These are phyloP conservation scores for Anoplolepis gracilipes DNA, from an alignment of 1,140 invertebrate species.

Conservation along the genomic window DNA sequence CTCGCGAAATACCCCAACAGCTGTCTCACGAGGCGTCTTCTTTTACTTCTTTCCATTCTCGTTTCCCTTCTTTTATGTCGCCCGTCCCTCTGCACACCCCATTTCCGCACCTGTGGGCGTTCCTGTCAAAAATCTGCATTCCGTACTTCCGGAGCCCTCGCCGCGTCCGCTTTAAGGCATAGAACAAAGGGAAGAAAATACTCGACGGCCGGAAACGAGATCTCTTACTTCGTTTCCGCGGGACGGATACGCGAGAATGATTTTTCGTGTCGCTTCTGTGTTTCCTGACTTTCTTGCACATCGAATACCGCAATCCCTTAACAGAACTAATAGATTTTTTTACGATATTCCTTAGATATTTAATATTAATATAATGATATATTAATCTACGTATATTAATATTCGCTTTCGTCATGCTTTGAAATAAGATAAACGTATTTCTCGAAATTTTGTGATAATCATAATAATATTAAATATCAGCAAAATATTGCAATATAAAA, in stretches of 20 bases:
- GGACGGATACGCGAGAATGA: slow-evolving; percentile 14
- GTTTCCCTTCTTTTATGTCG: slow-evolving; percentile 34
- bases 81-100: slow-evolving; percentile 8
- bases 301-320: neutral
- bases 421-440: neutral
- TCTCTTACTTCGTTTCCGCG: neutral
- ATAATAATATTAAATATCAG: neutral
- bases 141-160: slow-evolving; percentile 59
- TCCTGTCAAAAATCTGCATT: slow-evolving; percentile 62
- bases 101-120: slow-evolving; percentile 59
- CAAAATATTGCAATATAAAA: neutral
- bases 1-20: slow-evolving; percentile 59
- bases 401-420: neutral
- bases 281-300: neutral
- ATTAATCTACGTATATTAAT: too few relatives aligned
- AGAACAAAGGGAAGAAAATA: slow-evolving; percentile 61
- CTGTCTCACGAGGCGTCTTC: slow-evolving; percentile 46
- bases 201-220: slow-evolving; percentile 50
- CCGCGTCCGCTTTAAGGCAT: slow-evolving; percentile 9
- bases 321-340: neutral
- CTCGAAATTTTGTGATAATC: neutral
- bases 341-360: neutral
- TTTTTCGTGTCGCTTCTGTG: slow-evolving; percentile 7
- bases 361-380: too few relatives aligned
- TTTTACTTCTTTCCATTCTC: slow-evolving; percentile 12